Base-by-base conservation (phyloP, 2,888 invertebrate species). In the Marasmarcha lunaedactyla region DNA sequence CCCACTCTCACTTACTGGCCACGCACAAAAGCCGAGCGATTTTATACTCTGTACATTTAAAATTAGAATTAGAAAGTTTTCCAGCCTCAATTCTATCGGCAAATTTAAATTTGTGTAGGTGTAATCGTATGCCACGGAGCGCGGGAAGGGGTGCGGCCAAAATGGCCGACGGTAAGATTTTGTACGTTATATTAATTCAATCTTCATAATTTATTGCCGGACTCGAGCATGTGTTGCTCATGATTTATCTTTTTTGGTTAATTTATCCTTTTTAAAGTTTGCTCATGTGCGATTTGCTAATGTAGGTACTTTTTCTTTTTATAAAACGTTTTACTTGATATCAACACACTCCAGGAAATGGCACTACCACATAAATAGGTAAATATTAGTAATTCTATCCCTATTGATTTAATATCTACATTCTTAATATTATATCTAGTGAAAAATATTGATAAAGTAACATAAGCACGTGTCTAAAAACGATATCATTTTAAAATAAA, bases 171-270 rank as follows among this genome's bases (percentile, higher is more conserved):
- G 70, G 11, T 83, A 83, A 83, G 81, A 83, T 83, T 81, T 79
- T 67, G 77, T 76, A 71, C 69, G 72, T 63, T 66, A 71, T 71
- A 79, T 76, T 78, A 79, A 81, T 83, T 83, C 78, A 81, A 79
- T 79, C 79, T 79, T 79, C 70, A 68, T 83, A 74, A 83, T 83
- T 81, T 83, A 83, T 76, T 71, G 63, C 59, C 59, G 56, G 63
- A 54, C 57, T 61, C 67, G 61, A 63, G 55, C 77, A 71, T 70
- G 62, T 76, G 77, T 52, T 61, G 57, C 61, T 49, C 55, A 52
- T 72, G 70, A 78, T 79, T 77, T 74, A 81, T 79, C 62, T 68
- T 65, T 72, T 72, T 73, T 60, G 63, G 46, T 56, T 50, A 57
- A 65, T 70, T 70, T 62, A 63, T 62, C 59, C 30, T 10, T 30